Conservation (phyloP, 2,113 vertebrate species). For the Loxodonta africana region DNA sequence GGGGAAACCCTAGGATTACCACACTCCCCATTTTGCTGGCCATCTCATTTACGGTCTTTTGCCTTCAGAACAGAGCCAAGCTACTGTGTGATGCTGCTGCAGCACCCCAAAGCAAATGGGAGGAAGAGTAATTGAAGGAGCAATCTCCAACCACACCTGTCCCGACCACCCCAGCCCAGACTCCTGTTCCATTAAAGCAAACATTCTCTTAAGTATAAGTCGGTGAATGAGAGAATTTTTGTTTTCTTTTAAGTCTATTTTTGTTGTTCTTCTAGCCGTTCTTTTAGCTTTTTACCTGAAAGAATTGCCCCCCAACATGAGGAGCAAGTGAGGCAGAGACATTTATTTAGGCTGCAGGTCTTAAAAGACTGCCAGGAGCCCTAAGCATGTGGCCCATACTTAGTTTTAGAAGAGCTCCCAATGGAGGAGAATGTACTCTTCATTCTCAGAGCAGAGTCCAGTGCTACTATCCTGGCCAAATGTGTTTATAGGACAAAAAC, state of each 20-base stretch:
- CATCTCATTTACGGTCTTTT: not conserved
- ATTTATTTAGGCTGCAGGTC: not conserved
- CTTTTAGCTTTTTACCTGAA: not conserved
- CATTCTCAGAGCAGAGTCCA: not conserved
- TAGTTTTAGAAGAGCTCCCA: not conserved
- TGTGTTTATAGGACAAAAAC: constrained; percentile 39
- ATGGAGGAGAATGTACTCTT: not conserved
- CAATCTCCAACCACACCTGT: too few relatives aligned
- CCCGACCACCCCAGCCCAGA: rapidly evolving
- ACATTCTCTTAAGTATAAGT: not conserved
- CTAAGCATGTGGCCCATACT: not conserved
- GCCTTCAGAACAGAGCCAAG: not conserved
- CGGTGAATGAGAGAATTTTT: not conserved
- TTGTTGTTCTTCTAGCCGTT: not conserved
- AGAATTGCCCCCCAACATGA: not conserved
- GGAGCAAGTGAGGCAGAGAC: not conserved
- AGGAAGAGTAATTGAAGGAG: not conserved
- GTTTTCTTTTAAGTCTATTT: not conserved
- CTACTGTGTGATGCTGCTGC: not conserved
- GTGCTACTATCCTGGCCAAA: not conserved
- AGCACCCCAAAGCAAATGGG: not conserved
- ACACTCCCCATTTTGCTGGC: not conserved
- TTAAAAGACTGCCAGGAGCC: not conserved
- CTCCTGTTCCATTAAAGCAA: not conserved
- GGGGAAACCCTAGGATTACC: not conserved